Percentiles rank a stretch among this genome's conserved stretches.
These are phyloP conservation scores for Gila orcuttii DNA, from an alignment of 2,113 vertebrate species.

Conservation along the genomic window DNA sequence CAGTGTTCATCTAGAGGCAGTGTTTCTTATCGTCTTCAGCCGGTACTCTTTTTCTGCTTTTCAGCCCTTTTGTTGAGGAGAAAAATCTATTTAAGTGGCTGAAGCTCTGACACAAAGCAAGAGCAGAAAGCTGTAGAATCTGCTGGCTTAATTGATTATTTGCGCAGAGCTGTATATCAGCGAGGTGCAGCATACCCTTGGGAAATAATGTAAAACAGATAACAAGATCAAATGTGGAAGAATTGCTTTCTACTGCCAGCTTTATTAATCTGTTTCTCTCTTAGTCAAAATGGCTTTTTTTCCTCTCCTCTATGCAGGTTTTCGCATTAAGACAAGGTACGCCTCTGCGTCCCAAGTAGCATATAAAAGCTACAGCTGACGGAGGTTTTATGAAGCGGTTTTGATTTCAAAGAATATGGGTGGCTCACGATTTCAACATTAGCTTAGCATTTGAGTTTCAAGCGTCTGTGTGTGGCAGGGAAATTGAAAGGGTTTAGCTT, in stretches of 20 bases:
- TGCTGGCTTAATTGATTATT: constrained; percentile 84
- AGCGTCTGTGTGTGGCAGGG: not conserved
- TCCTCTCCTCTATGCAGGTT: constrained; percentile 66
- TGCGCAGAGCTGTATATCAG: constrained; percentile 76
- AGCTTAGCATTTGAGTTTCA: not conserved
- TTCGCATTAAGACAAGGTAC: constrained; percentile 68
- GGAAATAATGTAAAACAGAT: constrained; percentile 89
- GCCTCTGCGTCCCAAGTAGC: constrained; percentile 72
- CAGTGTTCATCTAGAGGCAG: constrained; percentile 60
- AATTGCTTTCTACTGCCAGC: constrained; percentile 79
- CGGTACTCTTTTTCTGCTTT: constrained; percentile 60
- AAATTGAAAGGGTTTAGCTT: not conserved
- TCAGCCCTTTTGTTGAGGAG: constrained; percentile 62
- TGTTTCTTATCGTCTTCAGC: constrained; percentile 68
- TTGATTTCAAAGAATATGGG: not conserved
- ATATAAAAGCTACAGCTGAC: constrained; percentile 65
- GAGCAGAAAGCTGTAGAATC: constrained; percentile 75
- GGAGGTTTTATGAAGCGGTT: constrained; percentile 57
- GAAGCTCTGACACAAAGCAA: constrained; percentile 70
- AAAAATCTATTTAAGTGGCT: constrained; percentile 73
- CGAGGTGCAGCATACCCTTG: constrained; percentile 75
- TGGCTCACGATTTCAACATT: constrained; percentile 21
- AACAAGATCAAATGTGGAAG: constrained; percentile 84
- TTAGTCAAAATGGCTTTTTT: constrained; percentile 74
- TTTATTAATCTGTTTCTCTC: constrained; percentile 81